These are phyloP conservation scores for Brachionichthys hirsutus DNA, from an alignment of 2,113 vertebrate species.

Conservation along the genomic window DNA sequence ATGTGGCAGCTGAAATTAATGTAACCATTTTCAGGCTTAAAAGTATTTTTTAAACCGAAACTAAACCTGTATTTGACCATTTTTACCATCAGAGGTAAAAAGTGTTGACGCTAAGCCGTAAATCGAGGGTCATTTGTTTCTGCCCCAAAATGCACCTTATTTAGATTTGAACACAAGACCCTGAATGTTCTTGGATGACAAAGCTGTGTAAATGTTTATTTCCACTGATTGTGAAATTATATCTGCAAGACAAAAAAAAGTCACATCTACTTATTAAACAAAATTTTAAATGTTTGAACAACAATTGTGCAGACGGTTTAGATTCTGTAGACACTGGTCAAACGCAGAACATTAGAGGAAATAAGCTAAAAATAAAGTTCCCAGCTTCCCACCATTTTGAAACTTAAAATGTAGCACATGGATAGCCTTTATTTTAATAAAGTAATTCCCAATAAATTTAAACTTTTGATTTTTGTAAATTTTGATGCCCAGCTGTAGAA, in stretches of 20 bases:
- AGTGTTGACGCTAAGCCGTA: background rate
- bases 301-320: background rate
- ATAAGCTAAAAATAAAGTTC: conserved; percentile 6
- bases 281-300: background rate
- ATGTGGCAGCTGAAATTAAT: background rate
- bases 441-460: conserved; percentile 2
- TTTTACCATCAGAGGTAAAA: background rate
- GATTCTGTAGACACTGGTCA: conserved; percentile 1
- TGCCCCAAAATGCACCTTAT: background rate
- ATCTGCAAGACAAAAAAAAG: conserved; percentile 18
- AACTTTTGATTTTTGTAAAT: background rate
- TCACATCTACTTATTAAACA: conserved; percentile 5
- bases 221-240: conserved; percentile 25
- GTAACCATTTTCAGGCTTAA: conserved; percentile 1
- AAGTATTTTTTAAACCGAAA: conserved; percentile 34
- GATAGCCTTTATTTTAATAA: background rate
- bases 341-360: conserved; percentile 6
- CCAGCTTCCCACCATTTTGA: conserved; percentile 5
- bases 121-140: background rate
- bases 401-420: background rate
- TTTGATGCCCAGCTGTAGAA: conserved; percentile 1
- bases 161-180: conserved; percentile 16
- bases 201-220: conserved; percentile 36
- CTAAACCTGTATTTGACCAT: conserved; percentile 11
- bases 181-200: conserved; percentile 16